These are phyloP conservation scores for Marcusenius ussheri DNA, from an alignment of 2,113 vertebrate genomes.

Conservation along the genomic window DNA sequence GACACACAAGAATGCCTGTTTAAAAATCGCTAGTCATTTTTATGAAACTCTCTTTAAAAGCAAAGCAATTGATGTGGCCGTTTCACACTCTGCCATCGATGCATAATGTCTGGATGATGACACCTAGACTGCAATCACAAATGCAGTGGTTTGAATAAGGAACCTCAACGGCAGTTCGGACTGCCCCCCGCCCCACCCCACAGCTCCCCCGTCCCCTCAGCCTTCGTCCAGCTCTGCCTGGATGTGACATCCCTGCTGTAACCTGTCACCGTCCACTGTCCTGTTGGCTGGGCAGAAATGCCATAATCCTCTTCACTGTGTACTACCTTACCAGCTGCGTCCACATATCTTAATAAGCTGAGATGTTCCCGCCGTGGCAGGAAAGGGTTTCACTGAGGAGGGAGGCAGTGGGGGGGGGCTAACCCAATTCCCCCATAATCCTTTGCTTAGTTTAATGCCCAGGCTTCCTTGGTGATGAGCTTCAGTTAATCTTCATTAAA, in stretches of 20 bases:
- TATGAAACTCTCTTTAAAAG: background rate
- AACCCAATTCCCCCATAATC: constrained; percentile 61
- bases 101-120: background rate
- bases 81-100: background rate
- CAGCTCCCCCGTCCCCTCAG: background rate
- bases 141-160: background rate
- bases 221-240: background rate
- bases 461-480: constrained; percentile 13
- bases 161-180: background rate
- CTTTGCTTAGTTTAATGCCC: constrained; percentile 52
- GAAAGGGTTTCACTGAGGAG: background rate
- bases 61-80: background rate
- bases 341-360: background rate
- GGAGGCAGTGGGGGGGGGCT: constrained; percentile 5
- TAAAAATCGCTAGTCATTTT: background rate
- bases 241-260: background rate
- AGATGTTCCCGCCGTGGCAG: background rate
- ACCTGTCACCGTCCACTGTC: background rate
- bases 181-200: background rate
- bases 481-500: constrained; percentile 54
- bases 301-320: background rate
- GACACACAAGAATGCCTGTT: background rate
- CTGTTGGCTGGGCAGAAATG: constrained; percentile 15
- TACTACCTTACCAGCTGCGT: background rate
- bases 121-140: background rate